Evolutionary conservation across 2,113 vertebrate species (phyloP).

Genomic region (Cryptoleucopteryx plumbea): DNA sequence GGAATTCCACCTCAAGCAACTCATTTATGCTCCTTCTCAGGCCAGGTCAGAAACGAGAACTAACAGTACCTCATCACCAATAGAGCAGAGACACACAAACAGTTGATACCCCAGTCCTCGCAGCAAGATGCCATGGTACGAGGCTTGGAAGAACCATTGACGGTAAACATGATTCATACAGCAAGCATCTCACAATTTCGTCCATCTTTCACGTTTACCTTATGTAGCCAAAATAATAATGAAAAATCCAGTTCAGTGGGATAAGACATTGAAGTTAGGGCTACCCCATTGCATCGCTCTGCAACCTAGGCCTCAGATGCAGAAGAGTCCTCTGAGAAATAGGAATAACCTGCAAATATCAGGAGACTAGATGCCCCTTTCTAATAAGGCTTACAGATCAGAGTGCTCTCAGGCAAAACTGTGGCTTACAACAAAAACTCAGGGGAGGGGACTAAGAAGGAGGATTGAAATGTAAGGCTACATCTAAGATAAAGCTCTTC

Average conservation of each 20-base stretch:
- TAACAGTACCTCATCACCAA: background rate
- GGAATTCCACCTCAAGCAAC: background rate
- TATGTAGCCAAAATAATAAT: background rate
- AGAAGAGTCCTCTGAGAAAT: background rate
- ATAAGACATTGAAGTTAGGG: background rate
- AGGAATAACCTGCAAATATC: background rate
- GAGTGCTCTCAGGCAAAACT: background rate
- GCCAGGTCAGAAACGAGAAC: background rate
- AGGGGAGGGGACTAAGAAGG: background rate
- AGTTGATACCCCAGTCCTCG: fast-evolving
- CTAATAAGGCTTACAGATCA: background rate
- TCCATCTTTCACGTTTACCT: background rate
- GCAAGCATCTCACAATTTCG: background rate
- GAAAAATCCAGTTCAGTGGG: background rate
- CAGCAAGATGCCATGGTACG: background rate
- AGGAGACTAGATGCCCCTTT: background rate
- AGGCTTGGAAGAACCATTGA: background rate
- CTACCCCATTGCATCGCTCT: background rate
- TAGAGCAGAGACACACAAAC: background rate
- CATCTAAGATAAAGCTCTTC: background rate
- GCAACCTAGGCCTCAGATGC: background rate
- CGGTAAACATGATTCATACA: background rate
- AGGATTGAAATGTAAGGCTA: background rate
- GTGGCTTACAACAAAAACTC: background rate
- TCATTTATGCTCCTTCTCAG: background rate